Base-by-base conservation (phyloP, 1,140 invertebrate species). In the Venturia canescens region DNA sequence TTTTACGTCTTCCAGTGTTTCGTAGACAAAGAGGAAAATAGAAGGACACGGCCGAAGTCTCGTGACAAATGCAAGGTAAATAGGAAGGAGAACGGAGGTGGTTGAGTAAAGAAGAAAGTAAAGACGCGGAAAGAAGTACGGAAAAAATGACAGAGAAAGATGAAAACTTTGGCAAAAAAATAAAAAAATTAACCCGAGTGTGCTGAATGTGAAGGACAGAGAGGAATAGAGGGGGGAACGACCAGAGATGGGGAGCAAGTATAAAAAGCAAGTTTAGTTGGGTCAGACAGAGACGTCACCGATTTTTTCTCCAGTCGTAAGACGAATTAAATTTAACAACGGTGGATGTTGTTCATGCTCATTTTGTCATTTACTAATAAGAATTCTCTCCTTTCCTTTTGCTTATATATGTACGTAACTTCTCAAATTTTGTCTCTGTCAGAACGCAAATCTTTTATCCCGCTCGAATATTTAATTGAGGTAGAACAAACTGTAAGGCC, bases 281-380 rank as follows among this genome's bases (percentile, higher is more conserved):
- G n/a, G 34, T 15, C 34, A 72, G 18, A 27, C 6, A 31, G 34
- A 13, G 87, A 86, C 84, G 85, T 72, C 70, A 72, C 60, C 77
- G 75, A 77, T 84, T 79, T 57, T 23, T 23, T 57, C 11, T 57
- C 21, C n/a, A n/a, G 78, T 83, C 77, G 79, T 77, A 77, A 86
- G 85, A 84, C 84, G 85, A 87, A 86, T 87, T 88, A 88, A 88
- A 88, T 88, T 87, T 86, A 86, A 84, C 86, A 87, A 81, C 78
- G 78, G 38, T 0, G 16, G 38, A 50, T 7, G 16, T 31, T 70
- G 15, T 31, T 21, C 21, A 23, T 18, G 21, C 11, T 53, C 23
- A 18, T 31, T 63, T 77, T 26, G 26, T 44, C 15, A 11, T 4
- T 50, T 3, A 27, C 50, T 50, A 38, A 72, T 38, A n/a, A 50